Evolutionary conservation across 2,113 vertebrate species (phyloP).

Genomic region (Ctenomys sociabilis): DNA sequence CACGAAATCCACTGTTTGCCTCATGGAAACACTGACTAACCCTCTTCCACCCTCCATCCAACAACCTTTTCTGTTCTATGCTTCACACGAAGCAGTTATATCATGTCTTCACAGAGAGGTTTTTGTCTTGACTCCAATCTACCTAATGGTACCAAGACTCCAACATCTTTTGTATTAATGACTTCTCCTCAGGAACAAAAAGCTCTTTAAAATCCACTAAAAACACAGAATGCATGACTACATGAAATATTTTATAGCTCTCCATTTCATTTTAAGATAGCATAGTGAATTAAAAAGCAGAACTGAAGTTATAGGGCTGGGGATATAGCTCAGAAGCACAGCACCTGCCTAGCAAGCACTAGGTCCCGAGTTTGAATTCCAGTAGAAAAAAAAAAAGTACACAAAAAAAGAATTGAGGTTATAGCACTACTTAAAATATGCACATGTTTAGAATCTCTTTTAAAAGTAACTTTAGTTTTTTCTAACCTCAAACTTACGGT

Average conservation of each 20-base stretch:
- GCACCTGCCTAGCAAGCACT: too few species aligned
- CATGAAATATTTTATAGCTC: not conserved
- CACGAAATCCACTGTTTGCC: not conserved
- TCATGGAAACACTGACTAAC: not conserved
- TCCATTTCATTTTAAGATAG: conserved; percentile 11
- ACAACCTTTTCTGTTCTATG: not conserved
- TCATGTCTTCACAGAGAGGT: not conserved
- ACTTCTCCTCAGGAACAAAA: conserved; percentile 28
- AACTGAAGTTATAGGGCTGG: not conserved
- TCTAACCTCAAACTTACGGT: not conserved
- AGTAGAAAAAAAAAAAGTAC: too few species aligned
- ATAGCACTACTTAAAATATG: not conserved
- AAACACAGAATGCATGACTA: not conserved
- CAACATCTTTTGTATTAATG: not conserved
- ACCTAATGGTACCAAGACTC: not conserved
- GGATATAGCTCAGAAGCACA: not conserved
- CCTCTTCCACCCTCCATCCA: not conserved
- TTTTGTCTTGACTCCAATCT: not conserved
- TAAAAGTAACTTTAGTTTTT: conserved; percentile 38
- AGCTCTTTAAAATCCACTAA: conserved; percentile 25
- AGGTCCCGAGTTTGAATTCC: too few species aligned
- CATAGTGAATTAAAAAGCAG: conserved; percentile 4
- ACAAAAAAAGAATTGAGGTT: too few species aligned
- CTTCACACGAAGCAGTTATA: not conserved
- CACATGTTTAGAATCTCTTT: not conserved